Conservation (phyloP, 2,113 vertebrate species). For the Pandion haliaetus region DNA sequence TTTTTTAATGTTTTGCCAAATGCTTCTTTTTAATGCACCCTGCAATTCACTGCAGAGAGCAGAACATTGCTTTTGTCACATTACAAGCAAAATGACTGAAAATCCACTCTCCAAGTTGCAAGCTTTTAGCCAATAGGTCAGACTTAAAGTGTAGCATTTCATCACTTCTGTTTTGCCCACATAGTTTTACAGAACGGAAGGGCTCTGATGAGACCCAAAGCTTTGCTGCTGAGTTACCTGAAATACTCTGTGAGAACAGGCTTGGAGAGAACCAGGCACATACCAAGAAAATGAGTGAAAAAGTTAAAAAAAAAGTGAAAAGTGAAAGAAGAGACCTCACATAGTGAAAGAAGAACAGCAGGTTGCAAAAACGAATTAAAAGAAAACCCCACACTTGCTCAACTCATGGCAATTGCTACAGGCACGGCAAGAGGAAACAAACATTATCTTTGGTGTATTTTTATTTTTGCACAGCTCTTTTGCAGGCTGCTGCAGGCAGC, state of each 20-base stretch:
- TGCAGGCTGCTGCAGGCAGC: not conserved
- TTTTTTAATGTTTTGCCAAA: not conserved
- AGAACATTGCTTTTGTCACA: not conserved
- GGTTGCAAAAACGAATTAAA: slow-evolving; percentile 4
- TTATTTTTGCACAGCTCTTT: not conserved
- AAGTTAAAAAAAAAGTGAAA: not conserved
- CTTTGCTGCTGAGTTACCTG: not conserved
- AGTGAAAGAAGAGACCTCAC: not conserved
- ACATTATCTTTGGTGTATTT: rapidly evolving
- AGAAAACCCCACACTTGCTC: not conserved
- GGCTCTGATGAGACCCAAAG: not conserved
- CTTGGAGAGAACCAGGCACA: not conserved
- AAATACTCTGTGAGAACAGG: not conserved
- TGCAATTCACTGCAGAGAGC: not conserved
- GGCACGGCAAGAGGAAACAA: not conserved
- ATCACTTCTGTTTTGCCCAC: not conserved
- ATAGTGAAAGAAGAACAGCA: not conserved
- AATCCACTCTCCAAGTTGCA: not conserved
- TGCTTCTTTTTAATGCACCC: not conserved
- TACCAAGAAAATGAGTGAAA: not conserved
- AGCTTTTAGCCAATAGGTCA: not conserved
- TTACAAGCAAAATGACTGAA: not conserved
- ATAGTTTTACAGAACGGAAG: not conserved
- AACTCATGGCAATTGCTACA: not conserved
- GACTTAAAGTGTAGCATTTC: not conserved